These are phyloP conservation scores for Caenorhabditis elegans DNA, from an alignment of 1,140 invertebrate genomes.

Conservation along the genomic window DNA sequence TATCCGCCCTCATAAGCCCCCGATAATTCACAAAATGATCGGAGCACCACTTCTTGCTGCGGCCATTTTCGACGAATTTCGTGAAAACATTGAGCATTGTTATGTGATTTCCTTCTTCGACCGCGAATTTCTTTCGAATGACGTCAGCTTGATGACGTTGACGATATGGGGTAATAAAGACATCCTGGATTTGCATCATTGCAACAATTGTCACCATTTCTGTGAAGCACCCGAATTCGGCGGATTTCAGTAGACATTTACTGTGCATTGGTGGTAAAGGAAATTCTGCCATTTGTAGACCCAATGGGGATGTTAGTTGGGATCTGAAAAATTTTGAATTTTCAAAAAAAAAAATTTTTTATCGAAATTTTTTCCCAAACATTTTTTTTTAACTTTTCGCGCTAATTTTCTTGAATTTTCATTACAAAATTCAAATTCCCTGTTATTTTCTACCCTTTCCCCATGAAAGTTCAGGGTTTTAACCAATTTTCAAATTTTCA, in stretches of 20 bases:
- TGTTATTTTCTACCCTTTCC: too few species aligned
- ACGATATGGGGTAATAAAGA: conserved; percentile 77
- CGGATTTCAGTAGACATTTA: conserved; percentile 80
- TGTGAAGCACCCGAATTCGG: conserved; percentile 80
- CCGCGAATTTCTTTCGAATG: conserved; percentile 80
- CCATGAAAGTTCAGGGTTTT: too few species aligned
- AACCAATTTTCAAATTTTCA: too few species aligned
- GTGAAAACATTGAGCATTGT: conserved; percentile 87
- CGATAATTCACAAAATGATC: conserved; percentile 85
- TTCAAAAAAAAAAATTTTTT: too few species aligned
- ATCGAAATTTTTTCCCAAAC: too few species aligned
- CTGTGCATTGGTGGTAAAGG: conserved; percentile 83
- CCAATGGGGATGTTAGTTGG: conserved; percentile 77
- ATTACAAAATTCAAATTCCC: too few species aligned
- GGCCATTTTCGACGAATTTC: conserved; percentile 75
- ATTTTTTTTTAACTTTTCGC: too few species aligned
- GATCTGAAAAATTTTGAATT: too few species aligned
- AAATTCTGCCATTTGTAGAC: conserved; percentile 86
- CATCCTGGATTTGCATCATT: conserved; percentile 87
- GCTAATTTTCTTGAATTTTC: too few species aligned
- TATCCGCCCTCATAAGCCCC: conserved; percentile 79
- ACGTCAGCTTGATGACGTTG: conserved; percentile 72
- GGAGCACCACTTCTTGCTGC: conserved; percentile 81
- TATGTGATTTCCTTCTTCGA: conserved; percentile 89
- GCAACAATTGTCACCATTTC: conserved; percentile 85